phyloP scores from a whole-genome alignment of 2,113 vertebrate species.

The Zosterops pallidus region DNA sequence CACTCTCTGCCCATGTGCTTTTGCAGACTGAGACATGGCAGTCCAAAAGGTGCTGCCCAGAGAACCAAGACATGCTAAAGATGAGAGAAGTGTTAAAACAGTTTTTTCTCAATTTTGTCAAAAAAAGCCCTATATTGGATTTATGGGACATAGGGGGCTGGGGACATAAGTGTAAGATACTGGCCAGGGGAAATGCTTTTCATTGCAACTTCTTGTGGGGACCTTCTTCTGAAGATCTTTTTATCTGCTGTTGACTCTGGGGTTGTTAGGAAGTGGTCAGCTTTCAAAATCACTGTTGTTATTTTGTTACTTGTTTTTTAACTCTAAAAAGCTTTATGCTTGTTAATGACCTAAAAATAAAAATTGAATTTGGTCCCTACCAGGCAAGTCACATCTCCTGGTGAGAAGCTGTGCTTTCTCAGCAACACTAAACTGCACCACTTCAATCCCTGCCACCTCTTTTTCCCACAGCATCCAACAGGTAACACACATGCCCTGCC shows the following conservation, averaged over 20 bases:
- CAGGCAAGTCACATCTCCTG: background rate
- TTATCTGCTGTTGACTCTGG: background rate
- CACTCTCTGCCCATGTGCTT: background rate
- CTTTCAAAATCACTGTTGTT: background rate
- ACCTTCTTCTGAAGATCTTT: background rate
- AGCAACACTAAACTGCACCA: background rate
- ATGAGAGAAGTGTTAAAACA: background rate
- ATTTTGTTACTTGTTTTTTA: background rate
- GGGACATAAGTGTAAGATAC: background rate
- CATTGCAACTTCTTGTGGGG: background rate
- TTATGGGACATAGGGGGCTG: background rate
- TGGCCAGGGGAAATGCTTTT: background rate
- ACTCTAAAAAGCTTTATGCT: background rate
- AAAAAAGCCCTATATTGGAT: background rate
- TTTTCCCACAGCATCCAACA: background rate
- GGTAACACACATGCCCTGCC: accelerated
- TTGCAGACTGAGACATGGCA: background rate
- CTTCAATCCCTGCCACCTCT: background rate
- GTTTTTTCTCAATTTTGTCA: background rate
- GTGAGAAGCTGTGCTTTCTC: background rate
- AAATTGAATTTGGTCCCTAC: background rate
- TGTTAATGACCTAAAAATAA: background rate
- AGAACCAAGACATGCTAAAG: background rate
- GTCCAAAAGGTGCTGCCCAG: background rate
- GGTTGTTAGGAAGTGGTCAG: background rate